Evolutionary conservation across 1,140 invertebrate species (phyloP).

Genomic region (Condylostylus longicornis): DNA sequence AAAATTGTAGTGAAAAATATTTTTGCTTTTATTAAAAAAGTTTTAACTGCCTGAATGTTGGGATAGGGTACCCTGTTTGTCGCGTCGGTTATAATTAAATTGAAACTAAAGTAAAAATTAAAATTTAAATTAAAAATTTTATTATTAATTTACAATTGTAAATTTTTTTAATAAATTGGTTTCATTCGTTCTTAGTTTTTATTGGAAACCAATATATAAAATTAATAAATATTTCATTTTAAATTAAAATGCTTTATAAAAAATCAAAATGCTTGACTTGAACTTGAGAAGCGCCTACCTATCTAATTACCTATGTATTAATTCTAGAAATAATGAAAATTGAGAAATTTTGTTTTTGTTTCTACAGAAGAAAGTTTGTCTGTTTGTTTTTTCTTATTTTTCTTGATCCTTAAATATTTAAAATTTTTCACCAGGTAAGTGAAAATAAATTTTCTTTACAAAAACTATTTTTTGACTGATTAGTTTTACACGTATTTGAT

Average conservation of each 20-base stretch:
- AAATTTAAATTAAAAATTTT: slow-evolving; percentile 20
- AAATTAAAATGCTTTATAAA: slow-evolving; percentile 5
- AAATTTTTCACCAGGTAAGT: too few relatives aligned
- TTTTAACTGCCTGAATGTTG: slow-evolving; percentile 93
- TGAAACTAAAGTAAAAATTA: slow-evolving; percentile 2
- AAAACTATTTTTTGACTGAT: too few relatives aligned
- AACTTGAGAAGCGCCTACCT: slow-evolving; percentile 12
- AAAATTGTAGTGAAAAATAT: too few relatives aligned
- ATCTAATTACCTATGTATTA: too few relatives aligned
- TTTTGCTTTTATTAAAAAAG: slow-evolving; percentile 30
- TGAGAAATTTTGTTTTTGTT: too few relatives aligned
- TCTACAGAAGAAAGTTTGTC: too few relatives aligned
- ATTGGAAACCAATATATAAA: background rate
- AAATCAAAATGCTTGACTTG: slow-evolving; percentile 4
- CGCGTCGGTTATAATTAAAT: slow-evolving; percentile 8
- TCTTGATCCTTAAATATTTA: too few relatives aligned
- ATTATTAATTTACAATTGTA: background rate
- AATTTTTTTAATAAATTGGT: slow-evolving; percentile 7
- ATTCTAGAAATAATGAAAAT: too few relatives aligned
- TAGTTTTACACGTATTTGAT: too few relatives aligned
- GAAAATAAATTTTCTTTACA: too few relatives aligned
- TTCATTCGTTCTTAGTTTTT: slow-evolving; percentile 3
- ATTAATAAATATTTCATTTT: slow-evolving; percentile 1
- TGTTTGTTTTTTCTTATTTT: too few relatives aligned
- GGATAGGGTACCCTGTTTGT: slow-evolving; percentile 86